phyloP scores from a whole-genome alignment of 1,140 invertebrate species.

The Nebria ingens region DNA sequence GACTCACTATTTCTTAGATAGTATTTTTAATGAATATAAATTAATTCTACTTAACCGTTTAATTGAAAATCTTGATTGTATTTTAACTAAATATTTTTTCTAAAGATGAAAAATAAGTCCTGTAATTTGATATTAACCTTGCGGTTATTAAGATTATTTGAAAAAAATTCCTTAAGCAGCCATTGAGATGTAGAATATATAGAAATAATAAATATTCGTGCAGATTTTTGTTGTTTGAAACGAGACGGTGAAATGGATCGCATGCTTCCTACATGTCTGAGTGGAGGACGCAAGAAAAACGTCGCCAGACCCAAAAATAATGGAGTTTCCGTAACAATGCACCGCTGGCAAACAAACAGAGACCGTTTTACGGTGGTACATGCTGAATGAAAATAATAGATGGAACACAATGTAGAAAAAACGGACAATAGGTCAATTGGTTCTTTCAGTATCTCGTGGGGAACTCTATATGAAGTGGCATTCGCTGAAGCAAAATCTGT shows the following conservation, averaged over 20 bases:
- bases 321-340: slow-evolving; percentile 6
- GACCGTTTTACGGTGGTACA: not conserved
- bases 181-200: no score
- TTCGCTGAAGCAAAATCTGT: no score
- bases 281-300: not conserved
- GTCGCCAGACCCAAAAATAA: slow-evolving; percentile 1
- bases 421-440: slow-evolving; percentile 9
- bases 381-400: slow-evolving; percentile 6
- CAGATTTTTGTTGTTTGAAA: not conserved
- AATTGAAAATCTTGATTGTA: no score
- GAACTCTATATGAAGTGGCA: no score
- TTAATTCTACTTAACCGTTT: not conserved
- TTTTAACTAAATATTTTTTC: no score
- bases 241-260: not conserved
- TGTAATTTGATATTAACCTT: no score
- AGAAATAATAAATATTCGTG: no score
- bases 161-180: no score
- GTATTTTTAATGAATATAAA: not conserved
- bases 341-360: slow-evolving; percentile 3
- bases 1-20: not conserved
- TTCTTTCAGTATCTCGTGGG: slow-evolving; percentile 5
- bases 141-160: no score
- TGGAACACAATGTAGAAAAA: slow-evolving; percentile 7
- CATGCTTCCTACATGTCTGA: not conserved
- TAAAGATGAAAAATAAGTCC: no score